These are phyloP conservation scores for Colletes latitarsis DNA, from an alignment of 1,140 invertebrate genomes.

Conservation along the genomic window DNA sequence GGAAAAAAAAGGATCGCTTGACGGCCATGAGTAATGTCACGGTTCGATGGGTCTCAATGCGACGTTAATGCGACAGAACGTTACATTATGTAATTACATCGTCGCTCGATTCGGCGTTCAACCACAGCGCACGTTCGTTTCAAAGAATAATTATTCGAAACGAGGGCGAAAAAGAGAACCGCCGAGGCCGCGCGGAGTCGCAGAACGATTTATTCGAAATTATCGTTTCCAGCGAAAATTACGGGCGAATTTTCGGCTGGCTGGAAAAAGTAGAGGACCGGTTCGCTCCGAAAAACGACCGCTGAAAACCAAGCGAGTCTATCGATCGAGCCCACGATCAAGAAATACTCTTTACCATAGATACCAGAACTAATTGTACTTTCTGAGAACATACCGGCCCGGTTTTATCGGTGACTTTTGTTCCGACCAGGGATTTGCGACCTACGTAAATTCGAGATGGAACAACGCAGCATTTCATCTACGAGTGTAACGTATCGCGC, in stretches of 20 bases:
- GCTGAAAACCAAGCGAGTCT: too few relatives aligned
- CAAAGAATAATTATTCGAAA: neutral
- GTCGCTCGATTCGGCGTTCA: slow-evolving; percentile 10
- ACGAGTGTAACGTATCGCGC: too few relatives aligned
- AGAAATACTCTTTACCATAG: too few relatives aligned
- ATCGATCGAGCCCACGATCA: too few relatives aligned
- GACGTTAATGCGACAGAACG: slow-evolving; percentile 21
- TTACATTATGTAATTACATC: slow-evolving; percentile 25
- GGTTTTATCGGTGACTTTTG: too few relatives aligned
- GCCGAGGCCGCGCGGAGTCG: neutral
- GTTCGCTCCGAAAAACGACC: too few relatives aligned
- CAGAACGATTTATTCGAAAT: neutral
- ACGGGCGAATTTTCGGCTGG: neutral
- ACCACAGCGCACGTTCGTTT: neutral
- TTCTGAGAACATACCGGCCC: too few relatives aligned
- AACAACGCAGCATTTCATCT: too few relatives aligned
- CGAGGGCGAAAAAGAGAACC: neutral
- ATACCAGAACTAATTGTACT: too few relatives aligned
- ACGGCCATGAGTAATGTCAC: slow-evolving; percentile 11
- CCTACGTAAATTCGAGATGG: too few relatives aligned
- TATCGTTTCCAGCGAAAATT: neutral
- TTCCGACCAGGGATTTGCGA: too few relatives aligned
- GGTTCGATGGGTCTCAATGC: slow-evolving; percentile 3
- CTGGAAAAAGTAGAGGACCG: neutral
- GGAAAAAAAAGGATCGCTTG: neutral